A percentile compares a stretch with the other conserved stretches of the same genome.
These are phyloP conservation scores for Aphaenogaster rudis DNA, from an alignment of 1,140 invertebrate species.

Conservation along the genomic window DNA sequence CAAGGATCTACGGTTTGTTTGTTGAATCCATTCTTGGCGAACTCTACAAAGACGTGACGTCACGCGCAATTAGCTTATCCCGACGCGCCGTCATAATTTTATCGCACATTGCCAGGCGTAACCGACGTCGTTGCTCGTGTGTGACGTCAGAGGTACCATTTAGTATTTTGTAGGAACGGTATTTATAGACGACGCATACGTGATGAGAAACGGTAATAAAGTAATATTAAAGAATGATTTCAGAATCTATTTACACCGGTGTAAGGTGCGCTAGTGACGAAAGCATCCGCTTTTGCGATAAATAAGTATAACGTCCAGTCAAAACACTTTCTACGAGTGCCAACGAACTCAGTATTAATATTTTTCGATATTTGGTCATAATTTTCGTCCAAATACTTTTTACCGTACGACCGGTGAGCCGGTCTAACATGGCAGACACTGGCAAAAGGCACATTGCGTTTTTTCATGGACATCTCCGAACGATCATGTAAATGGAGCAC, in stretches of 20 bases:
- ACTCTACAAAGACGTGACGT: conserved; percentile 7
- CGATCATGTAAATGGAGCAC: background rate
- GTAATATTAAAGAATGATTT: background rate
- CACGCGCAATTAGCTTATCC: conserved; percentile 7
- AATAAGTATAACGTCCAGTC: background rate
- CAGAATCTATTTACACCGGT: background rate
- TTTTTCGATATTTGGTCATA: background rate
- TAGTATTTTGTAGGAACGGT: background rate
- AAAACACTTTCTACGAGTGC: background rate
- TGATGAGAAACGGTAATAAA: background rate
- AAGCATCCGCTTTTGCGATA: background rate
- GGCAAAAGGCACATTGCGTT: background rate
- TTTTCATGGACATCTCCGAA: background rate
- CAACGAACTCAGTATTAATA: conserved; percentile 10
- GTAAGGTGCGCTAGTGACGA: background rate
- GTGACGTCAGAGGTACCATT: conserved; percentile 5
- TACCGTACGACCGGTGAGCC: background rate
- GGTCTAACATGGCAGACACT: background rate
- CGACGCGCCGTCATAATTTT: conserved; percentile 34
- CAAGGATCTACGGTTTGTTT: background rate
- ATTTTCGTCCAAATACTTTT: conserved; percentile 11
- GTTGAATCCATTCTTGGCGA: background rate
- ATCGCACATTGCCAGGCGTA: background rate
- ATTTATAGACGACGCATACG: background rate
- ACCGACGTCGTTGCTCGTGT: background rate